Percentiles rank a stretch among this genome's conserved stretches.
Conservation (phyloP, 2,797 vertebrate species). For the Sparus aurata region DNA sequence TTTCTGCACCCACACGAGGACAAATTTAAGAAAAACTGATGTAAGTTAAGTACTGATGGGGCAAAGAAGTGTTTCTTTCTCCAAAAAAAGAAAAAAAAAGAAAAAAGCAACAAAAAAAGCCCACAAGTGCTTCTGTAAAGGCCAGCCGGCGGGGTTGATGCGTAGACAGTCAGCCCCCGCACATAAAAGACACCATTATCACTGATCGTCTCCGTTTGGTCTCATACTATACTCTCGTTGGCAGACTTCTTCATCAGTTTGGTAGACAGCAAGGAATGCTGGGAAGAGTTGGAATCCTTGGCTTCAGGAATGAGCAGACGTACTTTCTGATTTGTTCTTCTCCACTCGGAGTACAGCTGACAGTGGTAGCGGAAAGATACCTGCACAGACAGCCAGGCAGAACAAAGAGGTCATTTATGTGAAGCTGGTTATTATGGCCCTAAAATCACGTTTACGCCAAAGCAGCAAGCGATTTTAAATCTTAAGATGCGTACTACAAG, state of each 20-base stretch:
- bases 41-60: conserved; percentile 25
- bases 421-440: not conserved
- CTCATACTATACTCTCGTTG: conserved; percentile 94
- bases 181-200: conserved; percentile 45
- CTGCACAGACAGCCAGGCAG: conserved; percentile 64
- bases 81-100: too few relatives aligned
- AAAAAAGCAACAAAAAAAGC: conserved; percentile 50
- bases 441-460: not conserved
- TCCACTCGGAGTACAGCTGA: conserved; percentile 97
- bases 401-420: not conserved
- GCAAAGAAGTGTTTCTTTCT: conserved; percentile 7
- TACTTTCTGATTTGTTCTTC: conserved; percentile 96
- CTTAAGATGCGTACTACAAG: not conserved
- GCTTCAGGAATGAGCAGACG: conserved; percentile 89
- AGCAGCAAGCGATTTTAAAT: not conserved
- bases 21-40: conserved; percentile 25
- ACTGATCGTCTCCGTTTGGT: not conserved
- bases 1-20: conserved; percentile 25
- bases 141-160: conserved; percentile 48
- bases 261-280: conserved; percentile 90
- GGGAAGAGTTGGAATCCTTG: conserved; percentile 85
- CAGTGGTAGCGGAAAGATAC: conserved; percentile 98
- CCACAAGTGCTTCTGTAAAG: conserved; percentile 57
- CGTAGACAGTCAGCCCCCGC: conserved; percentile 40
- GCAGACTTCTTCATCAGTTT: conserved; percentile 91